phyloP scores from a whole-genome alignment of 2,888 invertebrate species.

The Cryptops parisi region DNA sequence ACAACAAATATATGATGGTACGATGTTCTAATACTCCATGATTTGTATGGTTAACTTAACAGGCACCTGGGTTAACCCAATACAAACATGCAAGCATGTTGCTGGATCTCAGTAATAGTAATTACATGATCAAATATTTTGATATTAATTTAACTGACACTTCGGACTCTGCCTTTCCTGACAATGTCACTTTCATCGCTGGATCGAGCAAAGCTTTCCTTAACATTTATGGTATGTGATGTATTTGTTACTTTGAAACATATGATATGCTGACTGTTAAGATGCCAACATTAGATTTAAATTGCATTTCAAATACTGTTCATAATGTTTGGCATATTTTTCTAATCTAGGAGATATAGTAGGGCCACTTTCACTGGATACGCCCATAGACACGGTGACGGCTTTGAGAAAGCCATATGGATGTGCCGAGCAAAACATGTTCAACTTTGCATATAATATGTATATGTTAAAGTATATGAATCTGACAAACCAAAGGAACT shows the following conservation, averaged over 20 bases:
- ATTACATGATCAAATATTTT: conserved; percentile 85
- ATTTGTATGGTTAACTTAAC: no score
- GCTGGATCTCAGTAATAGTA: conserved; percentile 79
- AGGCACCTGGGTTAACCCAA: conserved; percentile 82
- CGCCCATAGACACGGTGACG: conserved; percentile 31
- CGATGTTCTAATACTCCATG: no score
- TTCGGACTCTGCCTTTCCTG: no score
- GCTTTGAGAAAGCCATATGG: conserved; percentile 32
- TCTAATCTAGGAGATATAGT: conserved; percentile 73
- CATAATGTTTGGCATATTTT: conserved; percentile 30
- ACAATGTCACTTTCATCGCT: no score
- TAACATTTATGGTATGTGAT: no score
- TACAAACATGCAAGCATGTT: conserved; percentile 82
- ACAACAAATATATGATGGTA: no score
- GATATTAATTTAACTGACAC: conserved; percentile 90
- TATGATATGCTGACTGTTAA: no score
- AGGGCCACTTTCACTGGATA: conserved; percentile 71
- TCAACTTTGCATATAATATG: conserved; percentile 89
- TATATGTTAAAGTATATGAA: conserved; percentile 84
- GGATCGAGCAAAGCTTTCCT: no score
- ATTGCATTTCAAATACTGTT: conserved; percentile 77
- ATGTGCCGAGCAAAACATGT: conserved; percentile 82
- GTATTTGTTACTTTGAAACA: no score
- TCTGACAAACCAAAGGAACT: conserved; percentile 70
- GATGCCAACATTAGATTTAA: no score